These are phyloP conservation scores for Syndactyla subalaris DNA, from an alignment of 2,797 vertebrate genomes.

Conservation along the genomic window DNA sequence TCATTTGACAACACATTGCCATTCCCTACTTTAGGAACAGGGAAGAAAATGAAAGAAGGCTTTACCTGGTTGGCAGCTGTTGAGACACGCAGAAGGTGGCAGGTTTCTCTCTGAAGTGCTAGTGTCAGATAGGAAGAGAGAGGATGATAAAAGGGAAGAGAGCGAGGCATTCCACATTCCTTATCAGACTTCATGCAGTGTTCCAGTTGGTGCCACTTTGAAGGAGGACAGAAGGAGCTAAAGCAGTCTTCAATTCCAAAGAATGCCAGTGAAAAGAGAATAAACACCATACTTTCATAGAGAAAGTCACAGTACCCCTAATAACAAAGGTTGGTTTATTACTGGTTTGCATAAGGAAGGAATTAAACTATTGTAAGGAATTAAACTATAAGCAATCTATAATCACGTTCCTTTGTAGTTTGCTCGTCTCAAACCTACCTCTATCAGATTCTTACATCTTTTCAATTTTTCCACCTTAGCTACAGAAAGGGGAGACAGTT, in stretches of 20 bases:
- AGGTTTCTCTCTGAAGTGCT: background rate
- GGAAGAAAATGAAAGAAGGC: background rate
- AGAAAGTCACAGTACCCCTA: background rate
- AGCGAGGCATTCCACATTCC: background rate
- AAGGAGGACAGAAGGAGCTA: background rate
- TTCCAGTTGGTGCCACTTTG: background rate
- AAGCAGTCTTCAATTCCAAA: background rate
- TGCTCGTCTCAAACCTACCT: background rate
- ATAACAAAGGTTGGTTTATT: background rate
- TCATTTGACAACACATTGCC: background rate
- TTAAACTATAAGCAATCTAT: background rate
- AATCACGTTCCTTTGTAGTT: background rate
- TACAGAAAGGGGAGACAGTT: background rate
- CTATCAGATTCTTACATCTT: background rate
- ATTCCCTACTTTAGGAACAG: background rate
- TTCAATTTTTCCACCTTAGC: background rate
- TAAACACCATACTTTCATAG: background rate
- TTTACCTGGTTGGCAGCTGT: background rate
- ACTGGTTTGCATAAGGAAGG: background rate
- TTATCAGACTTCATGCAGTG: background rate
- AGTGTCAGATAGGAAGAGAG: background rate
- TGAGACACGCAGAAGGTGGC: background rate
- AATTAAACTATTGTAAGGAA: background rate
- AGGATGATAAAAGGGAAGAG: background rate
- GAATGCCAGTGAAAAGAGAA: background rate